Percentiles rank a stretch among this genome's conserved stretches.
These are phyloP conservation scores for Drosophila atripex DNA, from an alignment of 2,888 invertebrate species.

Conservation along the genomic window DNA sequence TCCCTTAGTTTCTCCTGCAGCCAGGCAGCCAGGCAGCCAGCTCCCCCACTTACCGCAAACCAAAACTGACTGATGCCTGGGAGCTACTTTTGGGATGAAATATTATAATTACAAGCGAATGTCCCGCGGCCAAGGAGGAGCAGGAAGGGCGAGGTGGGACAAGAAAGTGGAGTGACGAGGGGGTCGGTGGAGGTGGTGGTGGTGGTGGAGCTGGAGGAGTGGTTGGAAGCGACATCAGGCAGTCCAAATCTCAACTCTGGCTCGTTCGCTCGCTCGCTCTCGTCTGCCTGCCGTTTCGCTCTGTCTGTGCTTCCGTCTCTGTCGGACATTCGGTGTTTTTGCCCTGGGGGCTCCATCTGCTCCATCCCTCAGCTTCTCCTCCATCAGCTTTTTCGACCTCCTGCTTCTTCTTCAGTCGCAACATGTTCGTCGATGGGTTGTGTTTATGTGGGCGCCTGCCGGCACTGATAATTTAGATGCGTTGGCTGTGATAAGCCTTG, in stretches of 20 bases:
- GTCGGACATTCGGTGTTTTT: conserved; percentile 37
- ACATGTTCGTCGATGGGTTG: conserved; percentile 69
- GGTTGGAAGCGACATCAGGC: conserved; percentile 39
- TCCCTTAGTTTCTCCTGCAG: conserved; percentile 31
- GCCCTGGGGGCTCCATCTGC: conserved; percentile 20
- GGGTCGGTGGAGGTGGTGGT: neutral
- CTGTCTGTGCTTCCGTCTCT: conserved; percentile 15
- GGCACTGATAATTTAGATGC: conserved; percentile 77
- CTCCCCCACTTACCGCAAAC: conserved; percentile 71
- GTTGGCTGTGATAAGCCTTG: conserved; percentile 68
- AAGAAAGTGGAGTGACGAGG: neutral
- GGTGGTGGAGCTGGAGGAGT: neutral
- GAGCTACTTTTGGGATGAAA: conserved; percentile 84
- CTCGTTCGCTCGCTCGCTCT: conserved; percentile 12
- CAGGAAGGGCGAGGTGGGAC: conserved; percentile 34
- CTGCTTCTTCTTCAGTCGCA: conserved; percentile 37
- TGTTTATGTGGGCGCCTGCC: conserved; percentile 69
- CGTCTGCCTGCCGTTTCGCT: neutral
- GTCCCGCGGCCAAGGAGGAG: conserved; percentile 74
- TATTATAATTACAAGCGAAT: conserved; percentile 84
- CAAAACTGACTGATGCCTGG: conserved; percentile 79
- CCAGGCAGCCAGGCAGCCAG: conserved; percentile 39
- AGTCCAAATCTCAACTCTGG: conserved; percentile 39
- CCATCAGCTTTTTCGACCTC: neutral
- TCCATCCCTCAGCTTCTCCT: neutral